A percentile compares a stretch with the other conserved stretches of the same genome.
These are phyloP conservation scores for Palythoa grandis DNA, from an alignment of 92 coral and sea anemone species.

Conservation along the genomic window DNA sequence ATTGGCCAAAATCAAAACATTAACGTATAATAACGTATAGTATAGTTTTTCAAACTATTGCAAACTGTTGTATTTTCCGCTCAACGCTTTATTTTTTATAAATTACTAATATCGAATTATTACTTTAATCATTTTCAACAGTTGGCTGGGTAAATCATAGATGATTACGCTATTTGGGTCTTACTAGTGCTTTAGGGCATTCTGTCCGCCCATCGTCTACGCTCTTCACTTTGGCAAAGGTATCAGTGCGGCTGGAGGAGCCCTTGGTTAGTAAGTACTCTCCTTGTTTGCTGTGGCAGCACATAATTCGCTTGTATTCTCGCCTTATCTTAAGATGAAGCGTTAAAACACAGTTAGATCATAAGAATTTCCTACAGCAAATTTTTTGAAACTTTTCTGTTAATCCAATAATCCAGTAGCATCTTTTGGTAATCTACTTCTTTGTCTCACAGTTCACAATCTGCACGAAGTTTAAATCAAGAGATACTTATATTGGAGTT, in stretches of 20 bases:
- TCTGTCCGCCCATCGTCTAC: slow-evolving; percentile 39
- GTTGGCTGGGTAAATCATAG: background rate
- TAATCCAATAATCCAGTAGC: background rate
- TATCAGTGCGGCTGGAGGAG: slow-evolving; percentile 56
- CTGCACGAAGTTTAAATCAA: too few species aligned
- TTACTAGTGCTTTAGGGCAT: slow-evolving; percentile 21
- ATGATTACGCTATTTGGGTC: background rate
- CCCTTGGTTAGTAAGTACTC: slow-evolving; percentile 70
- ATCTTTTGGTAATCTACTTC: too few species aligned
- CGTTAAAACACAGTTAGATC: background rate
- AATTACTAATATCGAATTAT: too few species aligned
- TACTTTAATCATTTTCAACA: too few species aligned
- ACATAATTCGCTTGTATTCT: slow-evolving; percentile 75
- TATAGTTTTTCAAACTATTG: too few species aligned
- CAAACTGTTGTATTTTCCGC: too few species aligned
- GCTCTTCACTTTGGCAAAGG: slow-evolving; percentile 57
- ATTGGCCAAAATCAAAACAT: too few species aligned
- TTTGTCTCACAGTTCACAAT: too few species aligned
- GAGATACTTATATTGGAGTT: too few species aligned
- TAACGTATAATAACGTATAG: too few species aligned
- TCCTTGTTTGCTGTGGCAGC: slow-evolving; percentile 66
- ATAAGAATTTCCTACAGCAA: background rate
- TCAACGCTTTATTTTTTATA: too few species aligned
- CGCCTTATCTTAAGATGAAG: slow-evolving; percentile 68
- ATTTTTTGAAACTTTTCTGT: background rate